Conservation (phyloP, 1,140 invertebrate genomes). For the Colletes latitarsis region DNA sequence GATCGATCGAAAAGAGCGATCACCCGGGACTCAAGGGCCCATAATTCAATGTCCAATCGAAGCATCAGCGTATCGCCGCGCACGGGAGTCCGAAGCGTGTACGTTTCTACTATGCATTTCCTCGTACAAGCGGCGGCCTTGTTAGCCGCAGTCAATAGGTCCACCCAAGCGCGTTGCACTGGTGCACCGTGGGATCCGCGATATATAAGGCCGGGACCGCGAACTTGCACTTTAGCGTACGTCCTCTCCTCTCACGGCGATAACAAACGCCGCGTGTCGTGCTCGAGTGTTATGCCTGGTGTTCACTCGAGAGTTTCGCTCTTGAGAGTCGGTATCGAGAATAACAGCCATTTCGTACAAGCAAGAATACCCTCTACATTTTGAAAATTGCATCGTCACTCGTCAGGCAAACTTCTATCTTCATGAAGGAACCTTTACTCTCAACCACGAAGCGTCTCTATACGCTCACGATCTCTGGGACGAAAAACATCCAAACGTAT, state of each 20-base stretch:
- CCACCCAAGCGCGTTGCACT: background rate
- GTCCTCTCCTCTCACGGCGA: constrained; percentile 21
- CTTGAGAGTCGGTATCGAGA: too few relatives aligned
- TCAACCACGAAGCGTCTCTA: too few relatives aligned
- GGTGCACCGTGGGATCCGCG: constrained; percentile 53
- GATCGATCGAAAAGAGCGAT: background rate
- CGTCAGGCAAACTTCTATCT: too few relatives aligned
- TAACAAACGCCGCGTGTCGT: constrained; percentile 49
- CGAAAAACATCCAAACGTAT: too few relatives aligned
- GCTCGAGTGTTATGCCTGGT: background rate
- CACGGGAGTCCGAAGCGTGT: constrained; percentile 21
- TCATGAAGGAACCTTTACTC: too few relatives aligned
- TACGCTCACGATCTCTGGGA: too few relatives aligned
- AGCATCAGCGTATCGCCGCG: background rate
- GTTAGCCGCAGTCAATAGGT: constrained; percentile 29
- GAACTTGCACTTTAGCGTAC: constrained; percentile 39
- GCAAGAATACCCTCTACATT: too few relatives aligned
- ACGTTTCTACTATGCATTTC: constrained; percentile 29
- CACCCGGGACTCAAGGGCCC: too few relatives aligned
- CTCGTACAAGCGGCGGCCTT: constrained; percentile 33
- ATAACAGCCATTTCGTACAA: too few relatives aligned
- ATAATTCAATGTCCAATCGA: background rate
- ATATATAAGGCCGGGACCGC: constrained; percentile 38
- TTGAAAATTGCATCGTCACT: too few relatives aligned
- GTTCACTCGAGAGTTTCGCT: too few relatives aligned